A percentile compares a stretch with the other conserved stretches of the same genome.
Evolutionary conservation across 2,113 vertebrate species (phyloP).

Genomic region (Oryzias celebensis): DNA sequence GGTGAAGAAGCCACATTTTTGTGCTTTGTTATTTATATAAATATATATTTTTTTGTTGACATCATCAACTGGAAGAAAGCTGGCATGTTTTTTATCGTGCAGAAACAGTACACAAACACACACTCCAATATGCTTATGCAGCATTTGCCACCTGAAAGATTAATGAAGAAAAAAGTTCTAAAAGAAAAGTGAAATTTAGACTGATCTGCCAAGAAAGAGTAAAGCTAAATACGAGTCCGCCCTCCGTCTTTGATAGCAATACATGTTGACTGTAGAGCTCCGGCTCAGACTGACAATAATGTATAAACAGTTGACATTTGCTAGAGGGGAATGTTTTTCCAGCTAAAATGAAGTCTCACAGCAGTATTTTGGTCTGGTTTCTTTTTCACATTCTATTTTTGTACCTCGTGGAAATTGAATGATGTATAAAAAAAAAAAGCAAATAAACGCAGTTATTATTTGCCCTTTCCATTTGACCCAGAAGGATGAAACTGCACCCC

Average conservation of each 20-base stretch:
- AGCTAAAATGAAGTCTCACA: conserved; percentile 32
- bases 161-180: conserved; percentile 36
- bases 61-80: conserved; percentile 12
- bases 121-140: conserved; percentile 1
- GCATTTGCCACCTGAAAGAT: conserved; percentile 18
- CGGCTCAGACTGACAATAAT: conserved; percentile 55
- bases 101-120: neutral
- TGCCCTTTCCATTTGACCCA: conserved; percentile 9
- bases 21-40: neutral
- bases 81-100: conserved; percentile 29
- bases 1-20: conserved; percentile 25
- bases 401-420: neutral
- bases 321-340: conserved; percentile 41
- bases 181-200: conserved; percentile 35
- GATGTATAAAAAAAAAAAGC: conserved; percentile 14
- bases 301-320: conserved; percentile 48
- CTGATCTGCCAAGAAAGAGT: conserved; percentile 26
- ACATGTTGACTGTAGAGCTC: conserved; percentile 48
- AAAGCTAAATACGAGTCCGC: conserved; percentile 26
- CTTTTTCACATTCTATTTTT: conserved; percentile 16
- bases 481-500: neutral
- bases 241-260: conserved; percentile 47
- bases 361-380: conserved; percentile 15
- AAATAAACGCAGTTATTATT: conserved; percentile 11
- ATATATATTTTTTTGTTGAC: conserved; percentile 8